Percentiles rank a stretch among this genome's conserved stretches.
Evolutionary conservation across 2,113 vertebrate species (phyloP).

Genomic region (Tetraodon nigroviridis): DNA sequence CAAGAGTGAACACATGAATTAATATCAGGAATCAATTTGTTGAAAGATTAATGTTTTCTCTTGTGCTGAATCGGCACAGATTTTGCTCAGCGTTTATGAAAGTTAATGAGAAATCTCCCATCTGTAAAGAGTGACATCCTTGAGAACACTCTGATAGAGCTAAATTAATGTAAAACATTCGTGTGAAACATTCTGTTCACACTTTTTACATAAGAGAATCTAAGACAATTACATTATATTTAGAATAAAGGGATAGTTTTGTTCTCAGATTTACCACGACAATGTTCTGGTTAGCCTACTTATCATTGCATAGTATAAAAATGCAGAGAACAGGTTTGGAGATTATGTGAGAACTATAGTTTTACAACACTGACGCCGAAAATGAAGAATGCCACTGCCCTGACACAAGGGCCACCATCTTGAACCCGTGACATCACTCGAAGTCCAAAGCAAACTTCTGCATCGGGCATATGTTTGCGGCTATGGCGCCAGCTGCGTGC

Average conservation of each 20-base stretch:
- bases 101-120: constrained; percentile 28
- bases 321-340: no score
- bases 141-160: constrained; percentile 1
- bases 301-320: no score
- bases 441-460: no score
- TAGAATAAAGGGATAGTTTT: not conserved
- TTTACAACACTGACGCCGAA: no score
- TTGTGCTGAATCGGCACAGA: constrained; percentile 32
- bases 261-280: not conserved
- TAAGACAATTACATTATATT: constrained; percentile 3
- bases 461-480: no score
- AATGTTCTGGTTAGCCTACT: no score
- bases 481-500: no score
- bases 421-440: no score
- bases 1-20: constrained; percentile 52
- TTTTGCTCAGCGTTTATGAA: constrained; percentile 17
- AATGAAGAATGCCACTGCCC: no score
- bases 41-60: constrained; percentile 57
- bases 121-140: constrained; percentile 27
- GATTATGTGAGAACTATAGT: no score
- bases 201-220: constrained; percentile 3
- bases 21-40: constrained; percentile 59
- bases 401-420: no score
- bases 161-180: constrained; percentile 9
- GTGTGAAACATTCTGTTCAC: not conserved